Evolutionary conservation across 2,113 vertebrate species (phyloP), one percentile per base, ranked within the genome.

Genomic region (Terrapene triunguis): DNA sequence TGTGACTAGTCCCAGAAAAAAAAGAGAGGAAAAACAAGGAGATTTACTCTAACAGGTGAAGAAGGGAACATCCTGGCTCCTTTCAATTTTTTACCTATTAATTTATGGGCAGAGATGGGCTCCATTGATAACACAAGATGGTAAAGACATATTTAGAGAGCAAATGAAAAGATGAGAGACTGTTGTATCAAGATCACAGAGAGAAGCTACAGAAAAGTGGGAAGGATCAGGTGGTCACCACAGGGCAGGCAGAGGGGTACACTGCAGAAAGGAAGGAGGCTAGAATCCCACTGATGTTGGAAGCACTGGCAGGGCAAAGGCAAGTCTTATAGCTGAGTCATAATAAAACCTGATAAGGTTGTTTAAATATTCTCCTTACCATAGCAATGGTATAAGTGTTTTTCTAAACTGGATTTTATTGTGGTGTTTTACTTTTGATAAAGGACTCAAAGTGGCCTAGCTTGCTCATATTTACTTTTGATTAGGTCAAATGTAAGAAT

Each of bases 161-260:
- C 59, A 47, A n/a, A 78, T 12, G 50, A 7, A n/a, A 50, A 81
- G 47, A 47, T 85, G 21, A 47, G n/a, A 59, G 8, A 84, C 85
- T 4, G 7, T 83, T 51, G 50, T 1, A 35, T 50, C 3, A 1
- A 14, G 89, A 86, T 83, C 32, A 3, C 17, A 79, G 11, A 62
- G 8, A 54, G 19, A 55, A 0, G 80, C 51, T 57, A 22, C 35
- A 82, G 10, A 84, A 24, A 57, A 55, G 13, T 24, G 89, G 5
- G 3, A 48, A 57, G 25, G 38, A 80, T 95, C 42, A 89, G 69
- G 9, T 92, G 29, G 48, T 96, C 79, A 65, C 78, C 5, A 84
- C 1, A 16, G 14, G 53, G 32, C 69, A 86, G 84, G 62, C 0
- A 85, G 13, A 27, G n/a, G n/a, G 79, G 32, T 85, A 87, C 95